Percentiles rank a stretch among this genome's conserved stretches.
phyloP scores from a whole-genome alignment of 2,888 invertebrate genomes.

The Oxycera nigricornis region DNA sequence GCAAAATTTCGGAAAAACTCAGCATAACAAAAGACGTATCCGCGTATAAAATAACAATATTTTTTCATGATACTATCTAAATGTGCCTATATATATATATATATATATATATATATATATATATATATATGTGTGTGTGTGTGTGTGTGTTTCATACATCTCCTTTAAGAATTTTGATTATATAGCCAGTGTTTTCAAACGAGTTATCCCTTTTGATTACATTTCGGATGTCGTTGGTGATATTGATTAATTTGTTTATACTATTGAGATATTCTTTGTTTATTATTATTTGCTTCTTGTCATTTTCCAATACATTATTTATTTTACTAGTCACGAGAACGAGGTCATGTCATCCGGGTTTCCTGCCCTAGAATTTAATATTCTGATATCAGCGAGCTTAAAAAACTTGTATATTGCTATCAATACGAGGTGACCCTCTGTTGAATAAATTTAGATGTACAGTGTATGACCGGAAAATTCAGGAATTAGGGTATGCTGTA shows the following conservation, averaged over 20 bases:
- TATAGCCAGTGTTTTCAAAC: slow-evolving; percentile 2
- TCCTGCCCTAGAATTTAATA: too few relatives aligned
- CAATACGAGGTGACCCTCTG: slow-evolving; percentile 39
- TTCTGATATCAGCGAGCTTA: slow-evolving; percentile 42
- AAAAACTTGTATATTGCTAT: slow-evolving; percentile 45
- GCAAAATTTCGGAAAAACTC: too few relatives aligned
- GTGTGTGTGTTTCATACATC: slow-evolving; percentile 43
- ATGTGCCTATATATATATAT: too few relatives aligned
- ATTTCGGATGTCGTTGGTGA: background rate
- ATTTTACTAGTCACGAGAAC: too few relatives aligned
- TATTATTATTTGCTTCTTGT: background rate
- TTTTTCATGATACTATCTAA: too few relatives aligned
- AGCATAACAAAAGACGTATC: too few relatives aligned
- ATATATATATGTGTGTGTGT: too few relatives aligned
- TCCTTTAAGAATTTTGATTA: slow-evolving; percentile 44
- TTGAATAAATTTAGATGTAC: slow-evolving; percentile 38
- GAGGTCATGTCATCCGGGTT: too few relatives aligned
- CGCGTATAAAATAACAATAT: too few relatives aligned
- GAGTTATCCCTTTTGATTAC: background rate
- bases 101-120: too few relatives aligned
- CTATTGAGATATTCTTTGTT: slow-evolving; percentile 2
- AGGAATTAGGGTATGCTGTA: background rate
- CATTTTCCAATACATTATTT: too few relatives aligned
- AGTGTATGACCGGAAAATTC: too few relatives aligned
- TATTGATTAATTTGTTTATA: background rate